Conservation (phyloP, 2,797 vertebrate genomes). For the Alcedo atthis region DNA sequence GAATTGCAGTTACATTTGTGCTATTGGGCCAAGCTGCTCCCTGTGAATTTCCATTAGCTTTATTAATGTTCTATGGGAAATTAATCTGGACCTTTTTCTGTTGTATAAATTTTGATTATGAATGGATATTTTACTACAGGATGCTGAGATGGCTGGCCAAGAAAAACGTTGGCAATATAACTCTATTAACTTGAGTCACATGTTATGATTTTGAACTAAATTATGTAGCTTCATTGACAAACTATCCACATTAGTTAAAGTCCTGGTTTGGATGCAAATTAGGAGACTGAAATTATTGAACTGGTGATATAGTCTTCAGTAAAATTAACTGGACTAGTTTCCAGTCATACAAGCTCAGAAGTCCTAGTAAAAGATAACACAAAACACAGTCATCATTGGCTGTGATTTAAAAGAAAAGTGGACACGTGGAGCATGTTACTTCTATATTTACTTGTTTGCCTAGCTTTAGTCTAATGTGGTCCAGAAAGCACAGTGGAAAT, state of each 20-base stretch:
- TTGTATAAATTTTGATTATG: not conserved
- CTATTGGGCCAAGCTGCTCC: not conserved
- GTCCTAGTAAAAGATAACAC: not conserved
- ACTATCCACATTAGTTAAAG: not conserved
- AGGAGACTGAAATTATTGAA: not conserved
- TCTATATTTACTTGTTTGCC: not conserved
- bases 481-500: not conserved
- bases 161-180: not conserved
- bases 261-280: not conserved
- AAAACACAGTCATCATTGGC: not conserved
- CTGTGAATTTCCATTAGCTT: not conserved
- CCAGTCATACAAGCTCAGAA: not conserved
- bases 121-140: not conserved
- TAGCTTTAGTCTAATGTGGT: not conserved
- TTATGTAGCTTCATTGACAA: not conserved
- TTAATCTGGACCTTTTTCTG: not conserved
- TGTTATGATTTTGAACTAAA: not conserved
- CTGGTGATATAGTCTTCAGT: not conserved
- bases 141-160: not conserved
- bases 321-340: not conserved
- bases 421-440: not conserved
- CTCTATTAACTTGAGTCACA: not conserved
- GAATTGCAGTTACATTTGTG: not conserved
- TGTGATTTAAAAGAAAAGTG: not conserved
- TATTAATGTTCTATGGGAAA: not conserved